Percentiles rank a stretch among this genome's conserved stretches.
These are phyloP conservation scores for Somateria mollissima DNA, from an alignment of 2,797 vertebrate species.

Conservation along the genomic window DNA sequence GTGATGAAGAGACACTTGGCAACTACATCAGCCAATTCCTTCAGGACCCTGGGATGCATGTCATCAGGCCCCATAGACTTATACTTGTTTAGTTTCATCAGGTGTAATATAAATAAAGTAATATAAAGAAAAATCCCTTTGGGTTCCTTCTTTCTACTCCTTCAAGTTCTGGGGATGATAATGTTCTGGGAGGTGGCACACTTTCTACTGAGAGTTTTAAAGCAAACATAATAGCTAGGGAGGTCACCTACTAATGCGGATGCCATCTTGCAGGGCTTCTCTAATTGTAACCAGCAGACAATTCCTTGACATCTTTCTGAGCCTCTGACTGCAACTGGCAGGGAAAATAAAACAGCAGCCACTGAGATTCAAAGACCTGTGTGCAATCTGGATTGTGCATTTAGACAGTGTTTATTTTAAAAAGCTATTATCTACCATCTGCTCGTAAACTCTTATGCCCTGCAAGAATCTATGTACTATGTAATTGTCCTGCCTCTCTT, in stretches of 20 bases:
- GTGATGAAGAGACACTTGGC: no score
- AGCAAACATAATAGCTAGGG: not conserved
- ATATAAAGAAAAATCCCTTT: not conserved
- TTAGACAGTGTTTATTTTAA: conserved; percentile 63
- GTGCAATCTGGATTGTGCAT: conserved; percentile 28
- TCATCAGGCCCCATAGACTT: no score
- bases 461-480: conserved; percentile 37
- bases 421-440: conserved; percentile 67
- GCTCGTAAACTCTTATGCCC: conserved; percentile 53
- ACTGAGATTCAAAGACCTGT: conserved; percentile 9
- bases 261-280: not conserved
- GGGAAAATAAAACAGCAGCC: conserved; percentile 43
- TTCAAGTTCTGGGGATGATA: not conserved
- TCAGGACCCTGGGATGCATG: no score
- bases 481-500: conserved; percentile 8
- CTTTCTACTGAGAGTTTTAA: not conserved
- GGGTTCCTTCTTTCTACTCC: not conserved
- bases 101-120: not conserved
- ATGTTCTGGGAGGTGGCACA: not conserved
- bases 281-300: conserved; percentile 9
- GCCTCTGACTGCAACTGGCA: not conserved
- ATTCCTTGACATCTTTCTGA: conserved; percentile 1
- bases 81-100: no score
- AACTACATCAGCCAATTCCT: no score
- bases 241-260: not conserved